Evolutionary conservation across 1,140 invertebrate genomes (phyloP), one percentile per base, ranked within the genome.

Genomic region (Coptotermes formosanus): DNA sequence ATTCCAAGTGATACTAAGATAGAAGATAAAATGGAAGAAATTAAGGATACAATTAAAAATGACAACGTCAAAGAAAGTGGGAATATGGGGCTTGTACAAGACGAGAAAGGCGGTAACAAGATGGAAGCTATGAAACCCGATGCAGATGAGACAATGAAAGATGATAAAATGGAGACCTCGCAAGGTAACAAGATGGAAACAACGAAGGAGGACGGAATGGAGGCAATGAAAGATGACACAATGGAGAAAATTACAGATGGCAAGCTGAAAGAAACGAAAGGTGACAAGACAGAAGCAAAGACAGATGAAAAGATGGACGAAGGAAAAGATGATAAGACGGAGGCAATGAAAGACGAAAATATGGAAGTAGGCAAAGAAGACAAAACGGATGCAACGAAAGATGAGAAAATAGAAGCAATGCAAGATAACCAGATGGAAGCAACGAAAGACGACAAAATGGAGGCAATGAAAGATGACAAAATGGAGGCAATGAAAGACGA

Each of bases 381-480:
- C 14, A 69, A 43, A 32, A 83, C 43, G 81, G 59, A 64, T 1
- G 59, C 21, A 64, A 64, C 14, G 7, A 64, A 64, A 64, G 25
- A 64, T n/a, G 59, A 64, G 3, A 48, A 48, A 48, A 48, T 48
- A 21, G 59, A 64, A 7, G 12, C 25, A 64, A 64, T 2, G 59
- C 3, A 64, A 21, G 59, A 86, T 3, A 45, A 21, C 16, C 69
- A 59, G 87, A 84, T 44, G 85, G 87, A 82, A 89, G 3, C 44
- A 81, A 88, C 52, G 89, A 92, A 64, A 64, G 59, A 16, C 1
- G 59, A 64, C 59, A 64, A 85, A 88, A 91, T 45, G 87, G 89
- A 87, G 89, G 90, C 75, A 88, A 91, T 83, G 88, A 90, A 84
- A 87, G 89, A 82, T 87, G 89, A 43, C 87, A 89, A 43, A 69